phyloP scores from a whole-genome alignment of 1,140 invertebrate species.

The Atta cephalotes region DNA sequence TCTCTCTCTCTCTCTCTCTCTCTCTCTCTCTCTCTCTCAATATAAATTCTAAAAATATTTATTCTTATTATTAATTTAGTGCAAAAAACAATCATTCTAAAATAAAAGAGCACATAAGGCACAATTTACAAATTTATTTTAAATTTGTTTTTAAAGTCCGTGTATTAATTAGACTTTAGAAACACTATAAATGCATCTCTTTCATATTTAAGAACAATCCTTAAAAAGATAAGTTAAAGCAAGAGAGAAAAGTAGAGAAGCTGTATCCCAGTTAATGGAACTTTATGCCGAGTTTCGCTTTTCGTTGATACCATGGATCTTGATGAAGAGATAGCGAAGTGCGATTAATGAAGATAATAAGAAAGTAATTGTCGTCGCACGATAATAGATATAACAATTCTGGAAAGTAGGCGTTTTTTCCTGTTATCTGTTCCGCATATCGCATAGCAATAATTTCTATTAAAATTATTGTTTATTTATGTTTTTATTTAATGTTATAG shows the following conservation, averaged over 20 bases:
- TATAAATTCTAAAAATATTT: not conserved
- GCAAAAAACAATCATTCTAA: not conserved
- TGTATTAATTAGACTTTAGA: not conserved
- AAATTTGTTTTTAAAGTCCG: not conserved
- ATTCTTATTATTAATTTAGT: not conserved
- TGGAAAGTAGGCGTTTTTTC: not conserved
- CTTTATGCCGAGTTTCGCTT: not conserved
- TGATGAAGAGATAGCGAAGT: not conserved
- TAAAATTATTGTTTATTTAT: constrained; percentile 1
- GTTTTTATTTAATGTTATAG: not conserved
- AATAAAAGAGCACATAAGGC: not conserved
- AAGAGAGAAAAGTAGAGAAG: not conserved
- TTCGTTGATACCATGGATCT: not conserved
- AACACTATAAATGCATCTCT: not conserved
- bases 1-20: not conserved
- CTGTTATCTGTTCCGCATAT: not conserved
- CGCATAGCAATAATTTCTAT: not conserved
- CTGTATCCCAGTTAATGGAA: constrained; percentile 17
- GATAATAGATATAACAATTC: not conserved
- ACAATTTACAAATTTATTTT: not conserved
- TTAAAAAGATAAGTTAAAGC: not conserved
- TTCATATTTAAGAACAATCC: not conserved
- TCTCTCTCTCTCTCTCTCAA: not conserved
- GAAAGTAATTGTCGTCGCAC: not conserved
- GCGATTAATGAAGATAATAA: constrained; percentile 27